Conservation (phyloP, 2,113 vertebrate genomes). For the Upupa epops region DNA sequence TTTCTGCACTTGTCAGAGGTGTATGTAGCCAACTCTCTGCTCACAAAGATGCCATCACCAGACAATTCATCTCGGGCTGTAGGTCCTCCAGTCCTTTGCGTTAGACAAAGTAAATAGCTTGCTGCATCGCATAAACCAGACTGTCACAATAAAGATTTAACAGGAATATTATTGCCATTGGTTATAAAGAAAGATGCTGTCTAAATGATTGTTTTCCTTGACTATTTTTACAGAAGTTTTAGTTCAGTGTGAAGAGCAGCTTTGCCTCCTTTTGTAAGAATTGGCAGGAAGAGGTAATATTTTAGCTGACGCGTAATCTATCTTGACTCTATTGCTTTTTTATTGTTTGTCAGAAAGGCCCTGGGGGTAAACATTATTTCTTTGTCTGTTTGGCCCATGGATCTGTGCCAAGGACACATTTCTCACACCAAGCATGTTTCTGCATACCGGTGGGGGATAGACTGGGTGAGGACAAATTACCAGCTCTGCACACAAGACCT, state of each 20-base stretch:
- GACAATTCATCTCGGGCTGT: neutral
- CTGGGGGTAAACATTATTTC: slow-evolving; percentile 79
- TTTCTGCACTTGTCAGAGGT: neutral
- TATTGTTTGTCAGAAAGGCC: slow-evolving; percentile 77
- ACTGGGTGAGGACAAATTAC: slow-evolving; percentile 61
- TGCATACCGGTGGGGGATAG: slow-evolving; percentile 71
- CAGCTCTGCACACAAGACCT: slow-evolving; percentile 43
- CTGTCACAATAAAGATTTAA: slow-evolving; percentile 29
- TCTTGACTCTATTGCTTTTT: slow-evolving; percentile 79
- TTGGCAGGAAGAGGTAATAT: slow-evolving; percentile 80
- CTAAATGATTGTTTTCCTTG: slow-evolving; percentile 64
- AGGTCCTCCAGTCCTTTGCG: neutral
- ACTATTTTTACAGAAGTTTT: slow-evolving; percentile 69
- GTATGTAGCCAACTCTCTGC: neutral
- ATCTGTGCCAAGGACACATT: slow-evolving; percentile 73
- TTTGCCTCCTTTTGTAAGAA: slow-evolving; percentile 74
- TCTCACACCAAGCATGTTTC: slow-evolving; percentile 78
- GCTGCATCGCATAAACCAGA: neutral
- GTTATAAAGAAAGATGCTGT: slow-evolving; percentile 48
- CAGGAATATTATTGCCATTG: slow-evolving; percentile 50
- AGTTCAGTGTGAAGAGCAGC: slow-evolving; percentile 52
- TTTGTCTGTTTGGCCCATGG: slow-evolving; percentile 79
- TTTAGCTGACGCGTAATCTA: slow-evolving; percentile 82
- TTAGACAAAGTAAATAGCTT: neutral
- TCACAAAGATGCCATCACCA: neutral